These are phyloP conservation scores for Notocelia uddmanniana DNA, from an alignment of 2,888 invertebrate genomes.

Conservation along the genomic window DNA sequence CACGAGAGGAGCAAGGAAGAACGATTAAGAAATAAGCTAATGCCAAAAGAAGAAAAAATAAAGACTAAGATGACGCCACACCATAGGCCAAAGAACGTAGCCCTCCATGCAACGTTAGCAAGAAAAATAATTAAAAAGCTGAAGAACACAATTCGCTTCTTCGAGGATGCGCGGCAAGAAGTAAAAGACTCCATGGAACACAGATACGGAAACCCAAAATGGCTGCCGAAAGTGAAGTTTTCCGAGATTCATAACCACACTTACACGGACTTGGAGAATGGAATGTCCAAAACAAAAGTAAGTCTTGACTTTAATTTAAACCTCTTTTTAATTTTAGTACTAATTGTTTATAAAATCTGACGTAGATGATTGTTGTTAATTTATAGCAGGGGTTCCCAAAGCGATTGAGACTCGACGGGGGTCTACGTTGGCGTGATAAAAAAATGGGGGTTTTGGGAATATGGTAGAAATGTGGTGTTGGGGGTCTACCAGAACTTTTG, in stretches of 20 bases:
- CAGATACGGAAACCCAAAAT: slow-evolving; percentile 73
- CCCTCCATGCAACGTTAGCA: slow-evolving; percentile 68
- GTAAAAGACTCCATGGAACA: slow-evolving; percentile 71
- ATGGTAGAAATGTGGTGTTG: too few relatives aligned
- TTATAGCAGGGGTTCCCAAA: too few relatives aligned
- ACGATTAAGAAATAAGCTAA: slow-evolving; percentile 20
- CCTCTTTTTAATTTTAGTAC: background rate
- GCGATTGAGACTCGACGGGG: too few relatives aligned
- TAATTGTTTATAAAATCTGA: too few relatives aligned
- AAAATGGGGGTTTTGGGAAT: too few relatives aligned
- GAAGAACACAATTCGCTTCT: slow-evolving; percentile 70
- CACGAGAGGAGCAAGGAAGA: slow-evolving; percentile 61
- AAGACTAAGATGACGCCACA: slow-evolving; percentile 63
- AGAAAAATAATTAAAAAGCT: slow-evolving; percentile 73
- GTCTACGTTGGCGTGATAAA: too few relatives aligned
- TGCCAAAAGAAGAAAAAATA: slow-evolving; percentile 60
- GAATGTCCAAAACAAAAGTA: slow-evolving; percentile 72
- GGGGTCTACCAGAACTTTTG: too few relatives aligned
- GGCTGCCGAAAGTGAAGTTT: slow-evolving; percentile 79
- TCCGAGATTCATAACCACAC: slow-evolving; percentile 75
- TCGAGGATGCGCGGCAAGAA: slow-evolving; percentile 66
- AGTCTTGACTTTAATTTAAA: slow-evolving; percentile 53
- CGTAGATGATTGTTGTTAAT: too few relatives aligned
- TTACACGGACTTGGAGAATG: slow-evolving; percentile 58
- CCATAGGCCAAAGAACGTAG: slow-evolving; percentile 62